These are phyloP conservation scores for Thrips palmi DNA, from an alignment of 1,140 invertebrate genomes.

Conservation along the genomic window DNA sequence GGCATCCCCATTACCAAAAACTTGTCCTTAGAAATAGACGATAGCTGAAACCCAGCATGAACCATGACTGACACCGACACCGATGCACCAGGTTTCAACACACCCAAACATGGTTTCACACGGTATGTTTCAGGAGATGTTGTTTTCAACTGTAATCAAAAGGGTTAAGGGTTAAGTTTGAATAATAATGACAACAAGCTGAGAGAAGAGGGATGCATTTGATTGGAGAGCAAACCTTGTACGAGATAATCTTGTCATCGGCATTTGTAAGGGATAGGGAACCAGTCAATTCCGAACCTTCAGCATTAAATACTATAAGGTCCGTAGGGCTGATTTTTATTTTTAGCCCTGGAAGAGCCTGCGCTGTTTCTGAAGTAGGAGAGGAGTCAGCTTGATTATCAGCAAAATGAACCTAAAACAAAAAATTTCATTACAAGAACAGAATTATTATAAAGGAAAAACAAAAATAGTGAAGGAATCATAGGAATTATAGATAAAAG, in stretches of 20 bases:
- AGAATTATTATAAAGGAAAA: constrained; percentile 4
- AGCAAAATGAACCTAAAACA: constrained; percentile 33
- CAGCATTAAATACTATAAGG: constrained; percentile 38
- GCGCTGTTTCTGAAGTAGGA: constrained; percentile 10
- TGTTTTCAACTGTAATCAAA: constrained; percentile 46
- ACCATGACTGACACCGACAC: constrained; percentile 31
- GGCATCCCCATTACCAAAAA: constrained; percentile 49
- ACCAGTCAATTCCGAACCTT: constrained; percentile 40
- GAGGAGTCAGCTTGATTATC: constrained; percentile 32
- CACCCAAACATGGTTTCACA: constrained; percentile 66
- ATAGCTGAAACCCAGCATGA: constrained; percentile 30
- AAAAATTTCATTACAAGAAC: constrained; percentile 5
- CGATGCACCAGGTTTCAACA: constrained; percentile 36
- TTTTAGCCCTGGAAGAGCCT: constrained; percentile 13
- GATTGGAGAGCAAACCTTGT: constrained; percentile 35
- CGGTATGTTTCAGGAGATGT: constrained; percentile 76
- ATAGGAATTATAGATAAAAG: neutral
- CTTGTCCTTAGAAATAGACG: constrained; percentile 37
- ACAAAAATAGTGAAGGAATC: neutral
- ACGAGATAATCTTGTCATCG: constrained; percentile 43
- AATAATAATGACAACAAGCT: constrained; percentile 1
- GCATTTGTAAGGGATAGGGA: constrained; percentile 47
- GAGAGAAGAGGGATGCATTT: constrained; percentile 5
- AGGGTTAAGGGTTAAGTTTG: constrained; percentile 3
- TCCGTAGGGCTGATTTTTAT: constrained; percentile 34